Base-by-base conservation (phyloP, 2,797 vertebrate genomes). In the Linurgus olivaceus region DNA sequence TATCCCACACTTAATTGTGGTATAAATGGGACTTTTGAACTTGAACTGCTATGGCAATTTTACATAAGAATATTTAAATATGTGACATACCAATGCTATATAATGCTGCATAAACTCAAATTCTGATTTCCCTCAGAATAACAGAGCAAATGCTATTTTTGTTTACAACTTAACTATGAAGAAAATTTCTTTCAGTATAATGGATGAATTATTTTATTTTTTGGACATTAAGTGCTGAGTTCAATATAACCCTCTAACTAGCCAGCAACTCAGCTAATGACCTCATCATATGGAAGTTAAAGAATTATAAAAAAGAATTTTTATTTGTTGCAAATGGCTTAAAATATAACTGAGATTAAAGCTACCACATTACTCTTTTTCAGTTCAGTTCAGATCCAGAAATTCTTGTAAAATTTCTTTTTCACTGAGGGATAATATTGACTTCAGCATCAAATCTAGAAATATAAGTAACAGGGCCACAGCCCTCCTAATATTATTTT, bases 41-140 rank as follows among this genome's bases (percentile, higher is more conserved):
- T 96, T 8, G 79, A 97, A 95, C 95, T 97, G 96, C 96, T 98
- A 97, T 97, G 97, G 97, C 96, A 98, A 97, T 72, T 92, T 97
- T 95, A 95, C 79, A 67, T 90, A 94, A 94, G 91, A 97, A 84
- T 94, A 97, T 95, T 97, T 96, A 96, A 97, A 94, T 96, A 95
- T 73, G 93, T 87, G 94, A 97, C 94, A 94, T 88, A 96, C 33
- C 88, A 93, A 85, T 47, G 71, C 75, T 91, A 94, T 87, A 85
- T 61, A 93, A 95, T 73, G 86, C 70, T 94, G 72, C 79, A 95
- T 95, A 96, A 96, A 86, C 52, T 93, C 66, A 23, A 65, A 51
- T 97, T 76, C 48, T 62, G 83, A 83, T 97, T 86, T 87, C 38
- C 88, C 68, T 90, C 88, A 79, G n/a, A 28, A 37, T 90, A 92